phyloP scores from a whole-genome alignment of 2,797 vertebrate genomes.

The Poeciliopsis infans region DNA sequence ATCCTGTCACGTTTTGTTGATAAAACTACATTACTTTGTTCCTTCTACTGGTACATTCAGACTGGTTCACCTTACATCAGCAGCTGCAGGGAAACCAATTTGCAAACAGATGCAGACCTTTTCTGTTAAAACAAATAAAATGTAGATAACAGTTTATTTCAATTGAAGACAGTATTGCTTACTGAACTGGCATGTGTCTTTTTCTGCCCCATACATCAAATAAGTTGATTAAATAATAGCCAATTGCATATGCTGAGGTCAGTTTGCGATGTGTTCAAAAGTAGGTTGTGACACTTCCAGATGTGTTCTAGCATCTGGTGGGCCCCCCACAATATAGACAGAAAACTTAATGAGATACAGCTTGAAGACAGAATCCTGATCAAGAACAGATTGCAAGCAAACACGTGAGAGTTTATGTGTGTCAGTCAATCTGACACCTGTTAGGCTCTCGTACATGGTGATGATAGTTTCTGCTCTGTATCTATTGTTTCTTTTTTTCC shows the following conservation, averaged over 20 bases:
- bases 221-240: conserved; percentile 55
- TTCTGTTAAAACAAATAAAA: conserved; percentile 8
- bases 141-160: conserved; percentile 30
- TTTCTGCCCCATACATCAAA: conserved; percentile 48
- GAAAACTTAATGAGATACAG: conserved; percentile 53
- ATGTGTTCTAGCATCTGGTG: conserved; percentile 45
- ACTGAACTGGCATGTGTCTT: conserved; percentile 36
- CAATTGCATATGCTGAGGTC: conserved; percentile 33
- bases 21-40: conserved; percentile 47
- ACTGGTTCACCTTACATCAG: conserved; percentile 50
- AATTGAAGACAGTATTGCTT: conserved; percentile 54
- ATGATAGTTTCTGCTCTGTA: conserved; percentile 28
- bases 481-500: neutral
- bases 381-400: conserved; percentile 45
- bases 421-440: conserved; percentile 58
- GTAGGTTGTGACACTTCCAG: conserved; percentile 73
- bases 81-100: conserved; percentile 53
- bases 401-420: conserved; percentile 6
- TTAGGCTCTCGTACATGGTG: conserved; percentile 37
- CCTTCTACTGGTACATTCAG: conserved; percentile 31
- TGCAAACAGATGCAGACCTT: neutral
- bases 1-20: conserved; percentile 63
- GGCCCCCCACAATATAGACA: conserved; percentile 43
- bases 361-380: conserved; percentile 46
- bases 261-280: conserved; percentile 51